phyloP scores from a whole-genome alignment of 2,888 invertebrate genomes.

The Zygaena filipendulae region DNA sequence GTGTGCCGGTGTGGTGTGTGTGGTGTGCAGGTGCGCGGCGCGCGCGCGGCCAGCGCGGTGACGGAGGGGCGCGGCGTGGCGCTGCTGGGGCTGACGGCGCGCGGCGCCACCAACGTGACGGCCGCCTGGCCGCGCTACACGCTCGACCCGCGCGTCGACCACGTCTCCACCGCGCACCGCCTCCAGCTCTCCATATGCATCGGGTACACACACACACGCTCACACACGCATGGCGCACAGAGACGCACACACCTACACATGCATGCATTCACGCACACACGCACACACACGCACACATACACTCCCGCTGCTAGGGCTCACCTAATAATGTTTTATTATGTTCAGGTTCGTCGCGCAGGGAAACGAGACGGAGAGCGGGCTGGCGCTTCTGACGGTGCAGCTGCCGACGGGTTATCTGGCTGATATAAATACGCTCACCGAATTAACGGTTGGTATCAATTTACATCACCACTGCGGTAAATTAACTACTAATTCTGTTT shows the following conservation, averaged over 20 bases:
- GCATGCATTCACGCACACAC: no score
- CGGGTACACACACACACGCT: no score
- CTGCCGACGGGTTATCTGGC: slow-evolving; percentile 93
- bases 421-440: slow-evolving; percentile 78
- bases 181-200: slow-evolving; percentile 86
- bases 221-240: no score
- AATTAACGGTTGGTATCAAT: slow-evolving; percentile 51
- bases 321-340: no score
- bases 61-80: slow-evolving; percentile 86
- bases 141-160: slow-evolving; percentile 87
- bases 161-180: slow-evolving; percentile 79
- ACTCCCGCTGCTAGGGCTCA: no score
- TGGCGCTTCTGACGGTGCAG: slow-evolving; percentile 90
- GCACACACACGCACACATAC: no score
- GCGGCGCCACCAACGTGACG: slow-evolving; percentile 87
- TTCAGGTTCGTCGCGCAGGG: slow-evolving; percentile 73
- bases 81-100: slow-evolving; percentile 80
- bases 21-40: slow-evolving; percentile 49
- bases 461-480: no score
- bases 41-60: slow-evolving; percentile 75
- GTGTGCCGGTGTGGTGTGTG: no score
- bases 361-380: slow-evolving; percentile 80
- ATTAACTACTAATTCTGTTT: background rate
- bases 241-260: no score
- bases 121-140: slow-evolving; percentile 89